Conservation (phyloP, 2,888 invertebrate species). For the Drosophila borealis region DNA sequence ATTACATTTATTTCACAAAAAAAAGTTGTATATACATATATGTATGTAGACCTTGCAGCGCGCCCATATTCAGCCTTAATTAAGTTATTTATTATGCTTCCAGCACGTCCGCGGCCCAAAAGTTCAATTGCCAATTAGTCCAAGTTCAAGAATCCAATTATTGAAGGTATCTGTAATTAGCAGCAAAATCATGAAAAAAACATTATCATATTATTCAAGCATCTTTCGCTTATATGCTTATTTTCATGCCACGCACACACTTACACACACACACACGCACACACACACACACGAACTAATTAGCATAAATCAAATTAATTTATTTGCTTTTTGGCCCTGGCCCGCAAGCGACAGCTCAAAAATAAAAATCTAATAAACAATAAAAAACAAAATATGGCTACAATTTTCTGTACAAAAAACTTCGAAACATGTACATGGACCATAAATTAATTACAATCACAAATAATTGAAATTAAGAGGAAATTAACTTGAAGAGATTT, state of each 20-base stretch:
- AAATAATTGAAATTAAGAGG: no score
- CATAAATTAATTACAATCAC: no score
- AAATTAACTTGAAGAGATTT: no score
- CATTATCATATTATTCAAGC: conserved; percentile 26
- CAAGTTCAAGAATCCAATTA: conserved; percentile 82
- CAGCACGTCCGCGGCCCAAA: conserved; percentile 25
- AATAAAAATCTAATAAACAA: conserved; percentile 17
- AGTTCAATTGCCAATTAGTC: conserved; percentile 68
- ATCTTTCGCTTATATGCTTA: no score
- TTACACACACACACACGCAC: background rate
- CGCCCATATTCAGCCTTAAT: conserved; percentile 50
- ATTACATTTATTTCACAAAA: conserved; percentile 39
- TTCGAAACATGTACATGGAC: no score
- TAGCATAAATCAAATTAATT: conserved; percentile 66
- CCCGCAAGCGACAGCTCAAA: conserved; percentile 26
- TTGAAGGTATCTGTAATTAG: conserved; percentile 80
- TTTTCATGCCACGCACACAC: no score
- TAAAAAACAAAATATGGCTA: background rate
- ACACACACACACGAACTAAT: conserved; percentile 42
- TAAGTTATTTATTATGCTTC: conserved; percentile 42
- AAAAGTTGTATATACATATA: conserved; percentile 8
- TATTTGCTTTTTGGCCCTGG: conserved; percentile 44
- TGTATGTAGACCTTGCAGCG: conserved; percentile 7
- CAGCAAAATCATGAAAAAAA: conserved; percentile 41
- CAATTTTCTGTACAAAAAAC: no score